These are phyloP conservation scores for Crambe crambe DNA, from an alignment of 37 sponge, comb jelly and placozoan genomes.

Conservation along the genomic window DNA sequence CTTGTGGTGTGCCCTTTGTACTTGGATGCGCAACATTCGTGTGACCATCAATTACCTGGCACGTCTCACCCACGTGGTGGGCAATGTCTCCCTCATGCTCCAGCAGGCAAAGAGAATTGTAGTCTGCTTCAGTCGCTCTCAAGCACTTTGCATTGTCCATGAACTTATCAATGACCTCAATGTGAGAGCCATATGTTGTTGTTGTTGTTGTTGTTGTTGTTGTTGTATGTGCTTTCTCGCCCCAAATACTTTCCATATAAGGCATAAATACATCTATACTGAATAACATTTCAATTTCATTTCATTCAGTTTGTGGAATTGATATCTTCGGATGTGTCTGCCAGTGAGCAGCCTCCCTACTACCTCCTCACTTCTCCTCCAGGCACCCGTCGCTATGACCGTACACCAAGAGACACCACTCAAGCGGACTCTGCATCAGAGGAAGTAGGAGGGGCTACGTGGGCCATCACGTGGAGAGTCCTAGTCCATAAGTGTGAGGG, in stretches of 20 bases:
- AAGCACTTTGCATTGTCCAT: conserved; percentile 40
- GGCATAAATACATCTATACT: neutral
- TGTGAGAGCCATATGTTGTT: conserved; percentile 21
- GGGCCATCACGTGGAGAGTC: conserved; percentile 53
- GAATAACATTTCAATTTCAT: neutral
- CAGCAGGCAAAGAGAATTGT: conserved; percentile 81
- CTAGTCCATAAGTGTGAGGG: conserved; percentile 8
- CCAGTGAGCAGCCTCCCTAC: conserved; percentile 51
- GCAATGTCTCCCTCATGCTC: conserved; percentile 54
- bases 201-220: neutral
- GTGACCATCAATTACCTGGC: conserved; percentile 68
- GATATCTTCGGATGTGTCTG: conserved; percentile 48
- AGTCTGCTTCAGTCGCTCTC: conserved; percentile 63
- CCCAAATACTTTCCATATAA: neutral
- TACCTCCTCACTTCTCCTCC: conserved; percentile 27
- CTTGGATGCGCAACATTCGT: conserved; percentile 71
- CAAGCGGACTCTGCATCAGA: neutral
- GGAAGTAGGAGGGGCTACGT: conserved; percentile 19
- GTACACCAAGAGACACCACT: neutral
- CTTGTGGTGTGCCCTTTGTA: conserved; percentile 82
- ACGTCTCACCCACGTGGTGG: conserved; percentile 44
- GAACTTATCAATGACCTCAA: conserved; percentile 83
- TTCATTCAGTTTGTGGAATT: conserved; percentile 60
- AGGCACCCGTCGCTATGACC: neutral
- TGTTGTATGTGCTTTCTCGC: neutral